Conservation (phyloP, 2,113 vertebrate species). For the Mustela lutreola region DNA sequence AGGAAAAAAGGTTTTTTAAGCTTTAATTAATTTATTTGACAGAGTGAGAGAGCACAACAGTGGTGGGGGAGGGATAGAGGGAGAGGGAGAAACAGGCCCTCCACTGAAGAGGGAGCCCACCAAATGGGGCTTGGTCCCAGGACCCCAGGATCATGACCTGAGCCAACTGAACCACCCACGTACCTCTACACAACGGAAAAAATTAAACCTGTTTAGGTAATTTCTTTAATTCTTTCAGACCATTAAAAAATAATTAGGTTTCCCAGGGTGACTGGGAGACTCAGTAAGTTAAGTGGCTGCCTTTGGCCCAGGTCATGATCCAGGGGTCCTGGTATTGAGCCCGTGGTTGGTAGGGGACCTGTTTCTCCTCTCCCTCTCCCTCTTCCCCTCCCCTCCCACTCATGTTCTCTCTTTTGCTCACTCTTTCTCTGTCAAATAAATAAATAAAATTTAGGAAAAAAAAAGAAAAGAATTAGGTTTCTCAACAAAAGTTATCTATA, state of each 20-base stretch:
- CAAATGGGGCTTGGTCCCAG: not conserved
- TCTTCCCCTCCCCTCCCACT: not conserved
- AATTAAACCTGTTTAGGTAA: not conserved
- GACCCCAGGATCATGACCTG: not conserved
- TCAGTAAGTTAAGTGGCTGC: not conserved
- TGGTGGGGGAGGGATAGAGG: not conserved
- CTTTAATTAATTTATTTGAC: not conserved
- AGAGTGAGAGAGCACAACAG: not conserved
- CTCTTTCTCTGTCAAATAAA: not conserved
- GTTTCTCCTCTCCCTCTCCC: not conserved
- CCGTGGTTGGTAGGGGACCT: not conserved
- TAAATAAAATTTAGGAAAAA: not conserved
- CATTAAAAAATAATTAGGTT: not conserved
- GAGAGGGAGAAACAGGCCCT: not conserved
- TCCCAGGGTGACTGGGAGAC: not conserved
- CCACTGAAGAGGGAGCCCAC: not conserved
- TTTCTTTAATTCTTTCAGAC: slow-evolving; percentile 1
- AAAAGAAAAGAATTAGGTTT: too few relatives aligned
- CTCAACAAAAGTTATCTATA: too few relatives aligned
- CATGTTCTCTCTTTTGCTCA: not conserved
- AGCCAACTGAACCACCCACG: not conserved
- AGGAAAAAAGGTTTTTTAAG: not conserved
- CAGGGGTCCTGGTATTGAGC: too few relatives aligned
- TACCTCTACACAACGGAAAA: not conserved
- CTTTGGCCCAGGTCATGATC: not conserved